These are phyloP conservation scores for Poecilobothrus nobilitatus DNA, from an alignment of 2,888 invertebrate species.

Conservation along the genomic window DNA sequence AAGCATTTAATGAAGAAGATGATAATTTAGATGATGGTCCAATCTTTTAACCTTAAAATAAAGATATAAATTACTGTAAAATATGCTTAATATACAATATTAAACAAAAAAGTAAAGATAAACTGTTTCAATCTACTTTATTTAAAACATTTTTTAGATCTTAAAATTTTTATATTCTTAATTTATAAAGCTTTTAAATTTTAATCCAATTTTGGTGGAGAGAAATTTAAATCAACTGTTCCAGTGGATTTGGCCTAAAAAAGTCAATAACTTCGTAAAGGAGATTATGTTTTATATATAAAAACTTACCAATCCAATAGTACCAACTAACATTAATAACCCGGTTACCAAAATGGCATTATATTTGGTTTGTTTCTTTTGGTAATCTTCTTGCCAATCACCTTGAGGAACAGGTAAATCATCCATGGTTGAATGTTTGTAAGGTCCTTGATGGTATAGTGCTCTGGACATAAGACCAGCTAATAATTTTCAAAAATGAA, in stretches of 20 bases:
- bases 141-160: neutral
- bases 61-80: neutral
- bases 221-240: slow-evolving; percentile 54
- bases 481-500: slow-evolving; percentile 16
- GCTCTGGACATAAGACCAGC: slow-evolving; percentile 39
- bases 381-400: slow-evolving; percentile 63
- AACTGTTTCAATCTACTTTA: neutral
- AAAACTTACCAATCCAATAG: slow-evolving; percentile 36
- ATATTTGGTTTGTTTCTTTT: slow-evolving; percentile 58
- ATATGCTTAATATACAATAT: neutral
- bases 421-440: slow-evolving; percentile 51
- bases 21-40: slow-evolving; percentile 79
- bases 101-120: neutral
- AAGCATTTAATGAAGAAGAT: slow-evolving; percentile 78
- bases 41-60: slow-evolving; percentile 48
- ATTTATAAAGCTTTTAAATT: neutral
- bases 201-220: slow-evolving; percentile 53
- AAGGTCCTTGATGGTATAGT: slow-evolving; percentile 34
- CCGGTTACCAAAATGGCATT: slow-evolving; percentile 58
- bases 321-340: slow-evolving; percentile 43
- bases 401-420: slow-evolving; percentile 71
- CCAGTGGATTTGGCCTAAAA: slow-evolving; percentile 55
- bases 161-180: neutral
- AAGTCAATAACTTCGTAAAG: no score
- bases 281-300: neutral